Evolutionary conservation across 2,797 vertebrate genomes (phyloP), one percentile per base, ranked within the genome.

Genomic region (Fistularia commersonii): DNA sequence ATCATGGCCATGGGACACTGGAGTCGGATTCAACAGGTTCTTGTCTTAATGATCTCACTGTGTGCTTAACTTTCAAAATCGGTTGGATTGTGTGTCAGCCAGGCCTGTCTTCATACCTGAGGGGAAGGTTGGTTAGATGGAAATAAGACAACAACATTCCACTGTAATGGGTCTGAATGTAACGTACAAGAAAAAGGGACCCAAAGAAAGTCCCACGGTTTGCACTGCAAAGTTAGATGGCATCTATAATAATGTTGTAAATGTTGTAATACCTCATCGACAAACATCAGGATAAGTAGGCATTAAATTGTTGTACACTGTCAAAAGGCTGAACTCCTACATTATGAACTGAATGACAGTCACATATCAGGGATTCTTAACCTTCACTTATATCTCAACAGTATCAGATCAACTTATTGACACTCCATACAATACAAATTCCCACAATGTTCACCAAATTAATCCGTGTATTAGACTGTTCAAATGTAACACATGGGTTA

Each of bases 91-190:
- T 66, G 43, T 65, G 74, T 72, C 71, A 76, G 70, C 62, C 52
- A 66, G 51, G 48, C 50, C 56, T 45, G 54, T 69, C 46, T 76
- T 79, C 52, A 81, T 69, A 81, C 68, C 81, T 77, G 66, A 80
- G 66, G 49, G 54, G 32, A 64, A 59, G 38, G 51, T 59, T 74
- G 45, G 55, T 47, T 41, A 44, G 58, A 66, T 70, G 60, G 47
- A 68, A 72, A 80, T 72, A 80, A 78, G 53, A 69, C 51, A 50
- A 58, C 51, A 63, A 32, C 69, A 80, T 79, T 83, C 73, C 70
- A 43, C 54, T 49, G 51, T 41, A 51, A 61, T 9, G 4, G 54
- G 53, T 66, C 45, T 57, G 64, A 76, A 45, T 56, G 50, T 39
- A 64, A 61, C 64, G 48, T 1, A 23, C 23, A 23, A 23, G 23